Conservation (phyloP, 1,140 invertebrate genomes). For the Sinonovacula constricta region DNA sequence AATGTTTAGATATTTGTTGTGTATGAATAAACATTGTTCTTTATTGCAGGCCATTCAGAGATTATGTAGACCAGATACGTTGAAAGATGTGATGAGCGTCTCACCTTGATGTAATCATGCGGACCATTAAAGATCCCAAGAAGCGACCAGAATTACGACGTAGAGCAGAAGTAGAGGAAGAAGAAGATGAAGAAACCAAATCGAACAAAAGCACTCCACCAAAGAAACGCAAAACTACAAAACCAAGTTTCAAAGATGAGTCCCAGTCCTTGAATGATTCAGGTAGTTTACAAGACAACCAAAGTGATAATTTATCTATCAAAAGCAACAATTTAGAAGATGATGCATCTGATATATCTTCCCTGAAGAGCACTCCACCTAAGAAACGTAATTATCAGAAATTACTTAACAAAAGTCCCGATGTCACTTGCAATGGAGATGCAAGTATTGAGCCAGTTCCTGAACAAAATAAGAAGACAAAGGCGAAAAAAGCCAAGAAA, state of each 20-base stretch:
- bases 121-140: conserved; percentile 51
- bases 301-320: conserved; percentile 49
- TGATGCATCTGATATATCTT: conserved; percentile 39
- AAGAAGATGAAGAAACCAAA: conserved; percentile 8
- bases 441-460: background rate
- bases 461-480: conserved; percentile 31
- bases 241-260: conserved; percentile 36
- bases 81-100: no score
- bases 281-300: conserved; percentile 46
- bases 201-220: conserved; percentile 45
- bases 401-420: conserved; percentile 41
- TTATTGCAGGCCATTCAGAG: no score
- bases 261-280: conserved; percentile 28
- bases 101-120: conserved; percentile 9
- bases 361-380: conserved; percentile 40
- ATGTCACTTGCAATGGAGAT: conserved; percentile 47
- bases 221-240: conserved; percentile 40
- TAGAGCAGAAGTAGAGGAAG: conserved; percentile 28
- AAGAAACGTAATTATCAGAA: conserved; percentile 46
- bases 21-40: no score
- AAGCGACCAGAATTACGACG: conserved; percentile 43
- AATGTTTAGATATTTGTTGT: no score
- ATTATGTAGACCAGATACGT: no score
- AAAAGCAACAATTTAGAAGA: conserved; percentile 43
- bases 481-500: conserved; percentile 55